Percentiles rank a stretch among this genome's conserved stretches.
Conservation (phyloP, 2,113 vertebrate species). For the Columba livia region DNA sequence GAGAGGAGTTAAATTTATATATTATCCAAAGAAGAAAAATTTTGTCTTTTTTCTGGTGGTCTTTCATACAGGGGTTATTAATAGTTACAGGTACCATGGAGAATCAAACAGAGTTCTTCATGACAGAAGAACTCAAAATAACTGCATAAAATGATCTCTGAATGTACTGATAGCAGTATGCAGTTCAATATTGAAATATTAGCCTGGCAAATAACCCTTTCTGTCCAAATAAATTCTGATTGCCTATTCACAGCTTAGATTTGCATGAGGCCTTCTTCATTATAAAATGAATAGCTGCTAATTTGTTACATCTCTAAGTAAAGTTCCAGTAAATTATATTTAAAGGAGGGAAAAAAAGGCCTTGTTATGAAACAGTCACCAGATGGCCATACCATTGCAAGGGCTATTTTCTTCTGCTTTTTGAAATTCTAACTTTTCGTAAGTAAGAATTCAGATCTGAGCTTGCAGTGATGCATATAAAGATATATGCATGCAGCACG, state of each 20-base stretch:
- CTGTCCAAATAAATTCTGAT: slow-evolving; percentile 74
- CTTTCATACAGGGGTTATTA: background rate
- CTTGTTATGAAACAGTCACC: slow-evolving; percentile 65
- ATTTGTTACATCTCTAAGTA: slow-evolving; percentile 73
- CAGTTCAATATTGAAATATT: slow-evolving; percentile 70
- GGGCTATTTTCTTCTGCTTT: slow-evolving; percentile 58
- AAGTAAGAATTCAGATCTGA: slow-evolving; percentile 8
- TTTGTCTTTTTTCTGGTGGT: background rate
- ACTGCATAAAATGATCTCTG: background rate
- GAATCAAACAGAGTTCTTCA: background rate
- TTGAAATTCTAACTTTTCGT: slow-evolving; percentile 58
- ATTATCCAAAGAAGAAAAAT: background rate
- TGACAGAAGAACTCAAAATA: slow-evolving; percentile 2
- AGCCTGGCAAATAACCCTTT: slow-evolving; percentile 68
- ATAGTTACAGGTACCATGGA: background rate
- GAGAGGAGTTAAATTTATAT: background rate
- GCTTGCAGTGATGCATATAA: background rate
- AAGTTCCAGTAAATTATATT: slow-evolving; percentile 71
- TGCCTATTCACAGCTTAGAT: slow-evolving; percentile 74
- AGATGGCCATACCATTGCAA: slow-evolving; percentile 62
- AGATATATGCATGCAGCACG: background rate
- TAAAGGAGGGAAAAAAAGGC: slow-evolving; percentile 32
- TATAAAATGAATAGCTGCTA: slow-evolving; percentile 77
- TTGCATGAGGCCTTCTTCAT: slow-evolving; percentile 71
- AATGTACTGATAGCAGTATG: slow-evolving; percentile 8